phyloP scores from a whole-genome alignment of 2,113 vertebrate species.

The Apus apus region DNA sequence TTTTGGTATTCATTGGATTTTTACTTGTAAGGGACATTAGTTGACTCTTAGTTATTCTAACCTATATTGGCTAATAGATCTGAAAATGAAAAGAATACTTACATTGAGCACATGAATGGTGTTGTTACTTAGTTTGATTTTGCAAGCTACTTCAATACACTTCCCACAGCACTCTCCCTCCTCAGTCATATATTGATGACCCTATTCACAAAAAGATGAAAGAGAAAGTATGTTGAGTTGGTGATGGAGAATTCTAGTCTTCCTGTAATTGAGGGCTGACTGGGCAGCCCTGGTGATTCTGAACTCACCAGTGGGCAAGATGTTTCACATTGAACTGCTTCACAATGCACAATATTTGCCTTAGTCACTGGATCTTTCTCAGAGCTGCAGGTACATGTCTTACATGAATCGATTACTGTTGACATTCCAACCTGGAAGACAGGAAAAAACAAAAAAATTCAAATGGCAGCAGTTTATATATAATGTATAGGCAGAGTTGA shows the following conservation, averaged over 20 bases:
- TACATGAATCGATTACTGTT: not conserved
- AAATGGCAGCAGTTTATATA: not conserved
- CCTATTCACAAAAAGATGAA: conserved; percentile 64
- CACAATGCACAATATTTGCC: conserved; percentile 65
- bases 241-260: not conserved
- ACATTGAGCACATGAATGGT: conserved; percentile 60
- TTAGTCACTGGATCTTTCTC: conserved; percentile 41
- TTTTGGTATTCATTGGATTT: not conserved
- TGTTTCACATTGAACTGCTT: conserved; percentile 60
- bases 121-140: conserved; percentile 55
- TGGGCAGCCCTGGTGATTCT: not conserved
- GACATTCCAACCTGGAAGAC: not conserved
- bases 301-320: conserved; percentile 74
- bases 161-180: conserved; percentile 82
- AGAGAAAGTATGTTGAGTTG: not conserved
- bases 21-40: not conserved
- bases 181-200: conserved; percentile 59
- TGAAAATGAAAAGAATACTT: conserved; percentile 23
- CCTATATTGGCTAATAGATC: not conserved
- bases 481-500: not conserved
- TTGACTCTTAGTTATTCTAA: not conserved
- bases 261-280: not conserved
- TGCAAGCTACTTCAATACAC: conserved; percentile 79
- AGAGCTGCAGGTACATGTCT: conserved; percentile 78
- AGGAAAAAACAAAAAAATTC: not conserved